Evolutionary conservation across 2,113 vertebrate genomes (phyloP), one percentile per base, ranked within the genome.

Genomic region (Planiliza haematocheilus): DNA sequence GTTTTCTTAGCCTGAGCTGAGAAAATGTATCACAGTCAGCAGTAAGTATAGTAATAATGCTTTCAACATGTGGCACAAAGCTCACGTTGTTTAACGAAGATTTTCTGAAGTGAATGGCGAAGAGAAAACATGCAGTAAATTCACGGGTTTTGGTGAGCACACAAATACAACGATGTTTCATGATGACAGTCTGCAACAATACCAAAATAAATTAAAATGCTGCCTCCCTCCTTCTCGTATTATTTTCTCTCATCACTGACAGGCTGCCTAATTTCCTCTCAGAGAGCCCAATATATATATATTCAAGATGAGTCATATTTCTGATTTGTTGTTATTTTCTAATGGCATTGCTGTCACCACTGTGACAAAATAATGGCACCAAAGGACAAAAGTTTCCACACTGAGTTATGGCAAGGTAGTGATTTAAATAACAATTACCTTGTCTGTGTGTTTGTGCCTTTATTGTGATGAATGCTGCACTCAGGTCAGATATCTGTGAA

Each of bases 281-380:
- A 69, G 34, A 24, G 17, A 62, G 45, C 37, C 30, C 60, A 63
- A 72, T 48, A 58, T 43, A 77, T 56, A n/a, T n/a, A n/a, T 66
- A 50, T 63, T 65, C 13, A 55, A 53, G 77, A 77, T 64, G 60
- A 77, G 37, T 77, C 77, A 77, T 67, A 38, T 46, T 45, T 67
- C 30, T 48, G 51, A 68, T 82, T 45, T 66, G 48, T 60, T 80
- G 55, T 63, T 58, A 51, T 78, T 60, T 49, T 50, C 60, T n/a
- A 1, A 8, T 42, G 34, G 9, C 17, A 39, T 8, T 69, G 24
- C 73, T 69, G 39, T 76, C 59, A 45, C n/a, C 14, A 1, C 10
- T 12, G 4, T 55, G 43, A 68, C 30, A 87, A 18, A 83, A 65
- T 61, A 64, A 72, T 20, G 55, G 10, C 48, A 66, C 38, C 2